A percentile compares a stretch with the other conserved stretches of the same genome.
These are phyloP conservation scores for Lepus europaeus DNA, from an alignment of 2,113 vertebrate species.

Conservation along the genomic window DNA sequence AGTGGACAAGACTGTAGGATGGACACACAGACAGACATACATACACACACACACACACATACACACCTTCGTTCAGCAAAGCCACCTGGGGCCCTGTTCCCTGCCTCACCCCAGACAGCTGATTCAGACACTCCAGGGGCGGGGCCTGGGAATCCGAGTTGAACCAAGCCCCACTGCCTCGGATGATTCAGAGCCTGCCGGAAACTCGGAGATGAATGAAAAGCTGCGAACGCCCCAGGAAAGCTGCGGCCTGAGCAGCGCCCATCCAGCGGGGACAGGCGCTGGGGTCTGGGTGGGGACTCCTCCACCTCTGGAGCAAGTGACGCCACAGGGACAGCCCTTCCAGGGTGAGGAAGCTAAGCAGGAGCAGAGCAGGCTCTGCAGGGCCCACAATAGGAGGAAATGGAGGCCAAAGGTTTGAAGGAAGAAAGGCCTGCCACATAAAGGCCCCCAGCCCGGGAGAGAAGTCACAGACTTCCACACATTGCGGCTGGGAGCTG, in stretches of 20 bases:
- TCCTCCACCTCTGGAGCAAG: background rate
- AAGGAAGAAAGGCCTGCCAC: background rate
- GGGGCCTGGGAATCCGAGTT: constrained; percentile 43
- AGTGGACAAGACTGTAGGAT: background rate
- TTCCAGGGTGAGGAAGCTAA: background rate
- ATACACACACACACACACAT: too few relatives aligned
- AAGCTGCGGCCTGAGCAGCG: background rate
- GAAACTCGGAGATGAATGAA: constrained; percentile 56
- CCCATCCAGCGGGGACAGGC: background rate
- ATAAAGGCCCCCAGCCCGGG: background rate
- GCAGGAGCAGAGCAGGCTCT: background rate
- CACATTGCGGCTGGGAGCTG: background rate
- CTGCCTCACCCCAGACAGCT: constrained; percentile 37
- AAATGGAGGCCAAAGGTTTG: constrained; percentile 15
- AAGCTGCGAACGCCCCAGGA: background rate
- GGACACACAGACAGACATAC: background rate
- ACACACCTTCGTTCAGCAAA: background rate
- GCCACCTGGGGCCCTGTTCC: constrained; percentile 50
- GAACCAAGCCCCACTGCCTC: background rate
- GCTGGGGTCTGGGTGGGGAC: background rate
- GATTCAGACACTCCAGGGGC: constrained; percentile 67
- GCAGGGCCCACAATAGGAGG: constrained; percentile 2
- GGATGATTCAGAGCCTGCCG: constrained; percentile 68
- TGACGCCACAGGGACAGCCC: background rate
- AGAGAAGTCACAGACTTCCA: background rate